Evolutionary conservation across 2,113 vertebrate genomes (phyloP).

Genomic region (Argyrosomus japonicus): DNA sequence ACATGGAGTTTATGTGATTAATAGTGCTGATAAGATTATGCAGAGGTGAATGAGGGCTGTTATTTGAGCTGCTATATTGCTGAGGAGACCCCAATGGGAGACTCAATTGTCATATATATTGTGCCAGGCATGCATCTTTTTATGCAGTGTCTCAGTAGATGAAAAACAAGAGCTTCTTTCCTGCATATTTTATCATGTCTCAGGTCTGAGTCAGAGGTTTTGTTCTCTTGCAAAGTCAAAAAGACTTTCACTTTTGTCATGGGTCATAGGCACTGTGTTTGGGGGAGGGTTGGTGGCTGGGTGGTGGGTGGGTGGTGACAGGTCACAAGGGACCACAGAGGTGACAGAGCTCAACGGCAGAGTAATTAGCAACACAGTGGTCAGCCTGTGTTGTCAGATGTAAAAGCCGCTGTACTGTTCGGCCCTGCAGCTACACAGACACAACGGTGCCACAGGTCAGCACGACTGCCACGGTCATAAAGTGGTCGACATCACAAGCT

Average conservation of each 20-base stretch:
- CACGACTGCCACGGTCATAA: slow-evolving; percentile 12
- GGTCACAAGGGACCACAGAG: slow-evolving; percentile 71
- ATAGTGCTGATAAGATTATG: slow-evolving; percentile 38
- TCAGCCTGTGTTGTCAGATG: slow-evolving; percentile 70
- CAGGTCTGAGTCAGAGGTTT: slow-evolving; percentile 20
- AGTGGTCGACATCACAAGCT: slow-evolving; percentile 25
- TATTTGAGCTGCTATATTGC: slow-evolving; percentile 30
- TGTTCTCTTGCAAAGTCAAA: background rate
- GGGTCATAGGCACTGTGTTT: slow-evolving; percentile 13
- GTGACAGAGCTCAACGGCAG: slow-evolving; percentile 60
- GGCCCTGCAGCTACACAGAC: slow-evolving; percentile 58
- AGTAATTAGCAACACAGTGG: slow-evolving; percentile 78
- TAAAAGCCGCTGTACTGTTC: slow-evolving; percentile 53
- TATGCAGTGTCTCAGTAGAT: too few relatives aligned
- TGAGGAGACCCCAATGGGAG: background rate
- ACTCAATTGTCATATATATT: background rate
- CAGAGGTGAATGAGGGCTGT: background rate
- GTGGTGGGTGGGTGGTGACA: slow-evolving; percentile 45
- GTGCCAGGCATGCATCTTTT: background rate
- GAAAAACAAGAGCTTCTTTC: background rate
- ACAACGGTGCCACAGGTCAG: slow-evolving; percentile 33
- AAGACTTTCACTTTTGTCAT: slow-evolving; percentile 15
- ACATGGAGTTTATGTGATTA: slow-evolving; percentile 22
- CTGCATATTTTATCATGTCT: background rate
- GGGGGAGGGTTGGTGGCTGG: slow-evolving; percentile 32